phyloP scores from a whole-genome alignment of 2,797 vertebrate genomes.

The Thaleichthys pacificus region DNA sequence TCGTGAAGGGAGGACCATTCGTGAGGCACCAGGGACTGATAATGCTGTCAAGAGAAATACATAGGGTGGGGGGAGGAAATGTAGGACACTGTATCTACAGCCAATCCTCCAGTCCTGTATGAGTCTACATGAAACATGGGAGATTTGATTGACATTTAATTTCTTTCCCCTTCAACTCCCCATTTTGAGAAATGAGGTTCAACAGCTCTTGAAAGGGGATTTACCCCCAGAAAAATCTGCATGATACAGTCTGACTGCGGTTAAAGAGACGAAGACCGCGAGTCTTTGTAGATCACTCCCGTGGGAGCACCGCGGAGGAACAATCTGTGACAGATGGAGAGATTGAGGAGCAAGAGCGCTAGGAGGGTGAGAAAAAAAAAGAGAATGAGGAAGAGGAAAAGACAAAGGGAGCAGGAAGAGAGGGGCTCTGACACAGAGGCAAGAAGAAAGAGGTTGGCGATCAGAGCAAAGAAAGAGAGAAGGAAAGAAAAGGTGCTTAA shows the following conservation, averaged over 20 bases:
- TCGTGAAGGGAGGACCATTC: slow-evolving; percentile 40
- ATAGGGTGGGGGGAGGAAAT: not conserved
- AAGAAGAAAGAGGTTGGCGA: slow-evolving; percentile 21
- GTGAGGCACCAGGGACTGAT: slow-evolving; percentile 56
- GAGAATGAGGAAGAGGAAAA: slow-evolving; percentile 3
- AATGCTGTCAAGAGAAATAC: slow-evolving; percentile 30
- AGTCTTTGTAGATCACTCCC: slow-evolving; percentile 53
- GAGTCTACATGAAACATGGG: too few species aligned
- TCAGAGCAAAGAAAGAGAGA: slow-evolving; percentile 25
- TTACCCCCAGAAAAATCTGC: slow-evolving; percentile 49
- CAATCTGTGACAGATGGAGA: slow-evolving; percentile 60
- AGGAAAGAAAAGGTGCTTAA: slow-evolving; percentile 8
- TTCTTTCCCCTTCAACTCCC: too few species aligned
- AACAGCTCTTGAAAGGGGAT: slow-evolving; percentile 51
- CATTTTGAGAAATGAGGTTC: slow-evolving; percentile 33
- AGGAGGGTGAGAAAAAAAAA: slow-evolving; percentile 11
- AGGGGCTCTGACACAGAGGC: slow-evolving; percentile 10
- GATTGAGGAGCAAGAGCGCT: slow-evolving; percentile 35
- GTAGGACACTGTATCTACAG: slow-evolving; percentile 25
- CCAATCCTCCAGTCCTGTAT: slow-evolving; percentile 6
- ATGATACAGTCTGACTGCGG: slow-evolving; percentile 52
- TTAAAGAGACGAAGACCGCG: slow-evolving; percentile 44
- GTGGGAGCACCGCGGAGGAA: slow-evolving; percentile 48
- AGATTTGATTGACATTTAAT: too few species aligned
- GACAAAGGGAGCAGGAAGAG: slow-evolving; percentile 6